These are phyloP conservation scores for Cyprinodon brontotheroides DNA, from an alignment of 2,113 vertebrate species.

Conservation along the genomic window DNA sequence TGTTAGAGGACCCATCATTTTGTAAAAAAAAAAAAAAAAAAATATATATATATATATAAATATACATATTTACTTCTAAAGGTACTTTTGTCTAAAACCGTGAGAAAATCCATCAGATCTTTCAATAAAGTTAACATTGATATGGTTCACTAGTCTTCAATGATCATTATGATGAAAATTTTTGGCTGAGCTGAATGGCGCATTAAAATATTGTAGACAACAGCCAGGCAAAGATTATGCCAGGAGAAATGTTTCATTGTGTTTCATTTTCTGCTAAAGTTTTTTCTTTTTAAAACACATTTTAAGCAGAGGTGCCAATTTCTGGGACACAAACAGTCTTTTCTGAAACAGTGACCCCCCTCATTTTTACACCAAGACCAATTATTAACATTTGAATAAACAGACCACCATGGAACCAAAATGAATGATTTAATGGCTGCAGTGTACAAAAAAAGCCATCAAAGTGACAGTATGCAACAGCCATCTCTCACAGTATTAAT, in stretches of 20 bases:
- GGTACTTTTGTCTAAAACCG: no score
- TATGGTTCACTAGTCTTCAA: not conserved
- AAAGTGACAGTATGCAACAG: slow-evolving; percentile 38
- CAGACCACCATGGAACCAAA: not conserved
- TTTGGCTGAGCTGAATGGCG: not conserved
- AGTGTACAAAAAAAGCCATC: slow-evolving; percentile 39
- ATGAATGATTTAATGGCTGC: slow-evolving; percentile 21
- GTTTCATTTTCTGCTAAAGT: no score
- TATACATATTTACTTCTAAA: no score
- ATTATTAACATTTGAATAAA: not conserved
- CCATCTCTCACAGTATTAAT: slow-evolving; percentile 25
- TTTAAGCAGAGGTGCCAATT: no score
- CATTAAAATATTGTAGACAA: not conserved
- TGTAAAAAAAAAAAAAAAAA: no score
- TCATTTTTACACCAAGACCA: not conserved
- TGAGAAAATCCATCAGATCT: not conserved
- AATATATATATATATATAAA: no score
- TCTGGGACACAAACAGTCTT: not conserved
- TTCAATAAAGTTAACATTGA: not conserved
- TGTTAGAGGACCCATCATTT: no score
- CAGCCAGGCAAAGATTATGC: not conserved
- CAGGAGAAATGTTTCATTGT: no score
- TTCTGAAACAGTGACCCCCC: not conserved
- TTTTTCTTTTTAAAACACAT: no score
- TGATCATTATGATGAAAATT: not conserved